Evolutionary conservation across 1,140 invertebrate species (phyloP), one percentile per base, ranked within the genome.

Genomic region (Hycleus phaleratus): DNA sequence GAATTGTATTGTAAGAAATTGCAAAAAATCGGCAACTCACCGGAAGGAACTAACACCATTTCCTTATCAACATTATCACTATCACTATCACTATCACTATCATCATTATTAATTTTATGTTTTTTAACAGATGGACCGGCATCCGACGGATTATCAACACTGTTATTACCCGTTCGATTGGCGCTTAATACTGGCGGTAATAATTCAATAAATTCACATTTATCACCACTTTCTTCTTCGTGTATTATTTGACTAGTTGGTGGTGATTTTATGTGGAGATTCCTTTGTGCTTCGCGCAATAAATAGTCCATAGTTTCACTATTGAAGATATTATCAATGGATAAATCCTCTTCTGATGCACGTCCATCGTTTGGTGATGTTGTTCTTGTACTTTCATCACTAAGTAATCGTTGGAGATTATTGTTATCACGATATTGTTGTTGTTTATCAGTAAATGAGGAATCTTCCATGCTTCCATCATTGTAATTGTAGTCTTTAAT

Each of bases 21-120:
- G 32, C 11, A 51, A 40, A 54, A 32, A 11, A 18, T 32, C 24
- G 10, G 25, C 38, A 32, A 64, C 61, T 67, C 63, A 71, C 68
- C 68, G 55, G 68, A 64, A 51, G 70, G 70, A 58, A 71, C 70
- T 49, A 71, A 52, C 42, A 72, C 68, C 65, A 68, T 67, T 9
- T 57, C 58, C 49, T 67, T 59, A 32, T 68, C 62, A 18, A 56
- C 60, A 58, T 61, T 60, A 38, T 67, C 66, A 48, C 62, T 60
- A 38, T 67, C 66, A 48, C 56, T 62, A 18, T 61, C 63, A 39
- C 46, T 54, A 26, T 61, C 59, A 50, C 24, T 54, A 47, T 58
- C 56, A 51, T 26, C 38, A 53, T 44, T 44, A 42, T 53, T 32
- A 32, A 42, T 58, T 38, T 32, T 38, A 26, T 49, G 40, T 40